Conservation (phyloP, 2,113 vertebrate genomes). For the Crotophaga sulcirostris region DNA sequence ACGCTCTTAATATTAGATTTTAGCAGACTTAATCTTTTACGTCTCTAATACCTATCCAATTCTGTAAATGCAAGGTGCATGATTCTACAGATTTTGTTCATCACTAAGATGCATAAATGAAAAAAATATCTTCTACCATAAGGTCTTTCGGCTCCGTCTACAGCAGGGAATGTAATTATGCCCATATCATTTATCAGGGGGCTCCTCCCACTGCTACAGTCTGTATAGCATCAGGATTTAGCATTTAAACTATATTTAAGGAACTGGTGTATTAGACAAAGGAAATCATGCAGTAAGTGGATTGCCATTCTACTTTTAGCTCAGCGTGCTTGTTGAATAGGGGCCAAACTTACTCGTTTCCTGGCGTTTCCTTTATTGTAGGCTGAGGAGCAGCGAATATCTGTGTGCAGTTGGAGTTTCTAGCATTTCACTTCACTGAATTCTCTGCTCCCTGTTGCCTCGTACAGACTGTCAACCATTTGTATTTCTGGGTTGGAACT, state of each 20-base stretch:
- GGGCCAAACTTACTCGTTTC: slow-evolving; percentile 31
- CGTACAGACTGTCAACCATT: slow-evolving; percentile 59
- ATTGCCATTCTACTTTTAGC: slow-evolving; percentile 47
- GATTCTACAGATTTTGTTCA: not conserved
- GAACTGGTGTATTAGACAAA: slow-evolving; percentile 27
- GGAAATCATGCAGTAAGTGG: slow-evolving; percentile 17
- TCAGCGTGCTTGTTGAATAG: slow-evolving; percentile 29
- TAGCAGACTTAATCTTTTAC: not conserved
- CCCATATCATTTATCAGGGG: not conserved
- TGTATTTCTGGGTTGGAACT: slow-evolving; percentile 68
- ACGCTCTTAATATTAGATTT: not conserved
- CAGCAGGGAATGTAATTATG: not conserved
- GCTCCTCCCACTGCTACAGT: not conserved
- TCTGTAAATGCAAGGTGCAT: not conserved
- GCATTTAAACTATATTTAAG: slow-evolving; percentile 7
- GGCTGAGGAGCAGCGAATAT: slow-evolving; percentile 3
- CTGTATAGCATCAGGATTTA: not conserved
- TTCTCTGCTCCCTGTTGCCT: slow-evolving; percentile 60
- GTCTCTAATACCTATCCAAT: not conserved
- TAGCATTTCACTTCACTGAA: slow-evolving; percentile 57
- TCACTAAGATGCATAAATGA: not conserved
- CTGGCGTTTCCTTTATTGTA: slow-evolving; percentile 48
- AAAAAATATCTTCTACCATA: not conserved
- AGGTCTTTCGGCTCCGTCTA: slow-evolving; percentile 10
- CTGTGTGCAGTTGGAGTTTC: slow-evolving; percentile 40